Evolutionary conservation across 2,113 vertebrate genomes (phyloP), one percentile per base, ranked within the genome.

Genomic region (Motacilla alba): DNA sequence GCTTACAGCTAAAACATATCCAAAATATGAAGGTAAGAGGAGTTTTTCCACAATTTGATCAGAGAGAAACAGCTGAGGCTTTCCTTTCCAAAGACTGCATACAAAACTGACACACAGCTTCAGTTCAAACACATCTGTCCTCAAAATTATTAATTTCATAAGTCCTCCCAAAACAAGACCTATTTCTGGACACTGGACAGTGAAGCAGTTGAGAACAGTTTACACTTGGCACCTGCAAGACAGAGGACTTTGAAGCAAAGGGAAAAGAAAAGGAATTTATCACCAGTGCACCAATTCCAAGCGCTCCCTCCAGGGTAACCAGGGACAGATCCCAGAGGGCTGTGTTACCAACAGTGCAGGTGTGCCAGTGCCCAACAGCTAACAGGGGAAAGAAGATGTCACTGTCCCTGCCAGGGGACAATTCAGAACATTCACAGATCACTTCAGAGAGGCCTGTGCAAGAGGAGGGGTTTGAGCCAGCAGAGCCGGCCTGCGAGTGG

Each of bases 231-330:
- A 88, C 30, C 63, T 83, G 67, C 6, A 15, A 62, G 33, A 10
- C 31, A 49, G 22, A 59, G 7, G 24, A 58, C 73, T 50, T 35
- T 55, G 35, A 92, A 88, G 37, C 24, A 47, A 49, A 68, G 10
- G 37, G 20, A 64, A 89, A 87, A 47, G 1, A 39, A 60, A 66
- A 78, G 50, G 87, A 67, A 93, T 63, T 21, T 24, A 10, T 28
- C n/a, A 24, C 2, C 27, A 77, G 21, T 0, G 8, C 4, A 62
- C 2, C 0, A 0, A 59, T 31, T 20, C 16, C 70, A 56, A 52
- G n/a, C 23, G 20, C 31, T n/a, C 37, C 46, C 60, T 44, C 28
- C 56, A 58, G 15, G 21, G 41, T 0, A 0, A 59, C 4, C 43
- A 6, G 31, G 6, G 37, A 10, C 39, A 30, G 7, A 49, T 17